Conservation (phyloP, 2,113 vertebrate species). For the Misgurnus anguillicaudatus region DNA sequence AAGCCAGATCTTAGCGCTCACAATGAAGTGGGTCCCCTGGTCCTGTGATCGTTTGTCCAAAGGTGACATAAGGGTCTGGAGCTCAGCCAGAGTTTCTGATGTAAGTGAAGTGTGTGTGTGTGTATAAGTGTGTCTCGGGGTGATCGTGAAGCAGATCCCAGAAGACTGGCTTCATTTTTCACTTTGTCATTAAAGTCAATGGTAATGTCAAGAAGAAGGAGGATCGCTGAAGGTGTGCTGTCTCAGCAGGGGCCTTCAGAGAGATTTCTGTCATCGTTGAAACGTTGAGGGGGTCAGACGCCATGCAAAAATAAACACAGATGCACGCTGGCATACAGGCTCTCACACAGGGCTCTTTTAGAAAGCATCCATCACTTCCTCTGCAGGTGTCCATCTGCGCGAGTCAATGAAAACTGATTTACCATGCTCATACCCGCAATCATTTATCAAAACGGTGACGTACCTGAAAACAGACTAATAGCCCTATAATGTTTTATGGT, state of each 20-base stretch:
- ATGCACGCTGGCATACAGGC: slow-evolving; percentile 8
- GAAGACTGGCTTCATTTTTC: slow-evolving; percentile 42
- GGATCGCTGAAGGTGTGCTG: slow-evolving; percentile 24
- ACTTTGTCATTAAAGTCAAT: slow-evolving; percentile 36
- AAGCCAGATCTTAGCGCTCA: slow-evolving; percentile 44
- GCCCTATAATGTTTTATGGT: background rate
- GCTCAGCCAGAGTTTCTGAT: slow-evolving; percentile 46
- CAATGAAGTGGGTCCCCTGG: slow-evolving; percentile 35
- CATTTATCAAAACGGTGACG: background rate
- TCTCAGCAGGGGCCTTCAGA: slow-evolving; percentile 25
- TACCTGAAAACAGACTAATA: background rate
- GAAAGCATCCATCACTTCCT: slow-evolving; percentile 34
- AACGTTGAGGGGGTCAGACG: slow-evolving; percentile 19
- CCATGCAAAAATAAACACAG: slow-evolving; percentile 41
- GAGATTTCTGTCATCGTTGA: slow-evolving; percentile 14
- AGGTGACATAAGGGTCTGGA: slow-evolving; percentile 46
- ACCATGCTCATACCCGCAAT: background rate
- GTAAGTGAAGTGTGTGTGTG: slow-evolving; percentile 32
- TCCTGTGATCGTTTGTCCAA: slow-evolving; percentile 56
- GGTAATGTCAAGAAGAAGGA: slow-evolving; percentile 25
- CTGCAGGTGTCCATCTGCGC: background rate
- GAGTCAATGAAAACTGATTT: slow-evolving; percentile 25
- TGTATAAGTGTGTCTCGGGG: slow-evolving; percentile 6
- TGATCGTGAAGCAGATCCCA: slow-evolving; percentile 47
- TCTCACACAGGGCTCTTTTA: slow-evolving; percentile 9